phyloP scores from a whole-genome alignment of 2,113 vertebrate genomes.

The Chaenocephalus aceratus region DNA sequence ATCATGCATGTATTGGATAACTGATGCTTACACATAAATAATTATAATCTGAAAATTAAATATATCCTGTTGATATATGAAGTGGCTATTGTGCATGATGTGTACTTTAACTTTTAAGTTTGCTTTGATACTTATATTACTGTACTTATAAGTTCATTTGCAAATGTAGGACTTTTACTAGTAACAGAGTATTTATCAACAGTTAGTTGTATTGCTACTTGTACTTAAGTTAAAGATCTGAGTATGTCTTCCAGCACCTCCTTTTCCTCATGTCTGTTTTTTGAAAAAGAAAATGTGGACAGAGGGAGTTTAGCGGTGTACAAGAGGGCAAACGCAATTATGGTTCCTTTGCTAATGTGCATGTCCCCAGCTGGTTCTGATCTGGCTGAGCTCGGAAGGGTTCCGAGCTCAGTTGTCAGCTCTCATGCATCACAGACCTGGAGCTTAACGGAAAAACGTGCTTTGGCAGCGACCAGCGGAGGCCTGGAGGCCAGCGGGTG shows the following conservation, averaged over 20 bases:
- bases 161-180: background rate
- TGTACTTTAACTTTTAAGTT: background rate
- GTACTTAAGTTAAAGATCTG: background rate
- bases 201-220: background rate
- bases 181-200: no score
- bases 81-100: background rate
- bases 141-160: background rate
- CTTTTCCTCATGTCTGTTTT: conserved; percentile 34
- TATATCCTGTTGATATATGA: background rate
- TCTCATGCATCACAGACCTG: conserved; percentile 78
- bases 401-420: conserved; percentile 78
- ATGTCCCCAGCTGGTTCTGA: conserved; percentile 81
- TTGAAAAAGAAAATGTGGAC: conserved; percentile 28
- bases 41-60: background rate
- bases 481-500: conserved; percentile 68
- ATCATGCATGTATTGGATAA: no score
- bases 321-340: conserved; percentile 81
- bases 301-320: conserved; percentile 63
- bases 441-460: conserved; percentile 78
- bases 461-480: conserved; percentile 74
- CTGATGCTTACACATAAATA: no score
- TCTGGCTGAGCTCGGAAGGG: conserved; percentile 68
- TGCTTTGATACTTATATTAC: background rate
- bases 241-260: conserved; percentile 13
- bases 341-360: conserved; percentile 77